phyloP scores from a whole-genome alignment of 2,113 vertebrate genomes.

The Vicugna pacos region DNA sequence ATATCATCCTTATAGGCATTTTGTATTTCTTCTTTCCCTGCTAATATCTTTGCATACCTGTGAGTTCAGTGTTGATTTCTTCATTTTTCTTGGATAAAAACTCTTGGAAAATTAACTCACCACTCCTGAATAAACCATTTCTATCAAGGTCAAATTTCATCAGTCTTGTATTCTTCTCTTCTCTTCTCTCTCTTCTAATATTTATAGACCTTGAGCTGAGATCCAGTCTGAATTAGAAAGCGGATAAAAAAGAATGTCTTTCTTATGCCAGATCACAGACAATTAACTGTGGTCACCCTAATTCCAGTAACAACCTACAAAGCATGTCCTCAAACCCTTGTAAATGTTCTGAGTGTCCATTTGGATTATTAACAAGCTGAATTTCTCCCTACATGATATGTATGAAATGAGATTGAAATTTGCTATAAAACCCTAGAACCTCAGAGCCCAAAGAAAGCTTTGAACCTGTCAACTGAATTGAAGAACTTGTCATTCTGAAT shows the following conservation, averaged over 20 bases:
- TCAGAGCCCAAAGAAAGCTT: neutral
- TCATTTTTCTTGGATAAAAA: slow-evolving; percentile 38
- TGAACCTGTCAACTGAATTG: neutral
- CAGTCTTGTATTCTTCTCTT: slow-evolving; percentile 14
- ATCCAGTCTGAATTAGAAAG: slow-evolving; percentile 56
- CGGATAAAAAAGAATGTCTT: neutral
- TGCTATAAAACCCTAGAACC: slow-evolving; percentile 3
- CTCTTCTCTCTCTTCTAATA: neutral
- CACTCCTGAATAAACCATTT: slow-evolving; percentile 42
- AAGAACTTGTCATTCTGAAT: neutral
- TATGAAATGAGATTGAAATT: neutral
- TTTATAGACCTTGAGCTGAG: slow-evolving; percentile 16
- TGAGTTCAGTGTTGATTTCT: slow-evolving; percentile 5
- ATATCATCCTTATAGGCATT: neutral
- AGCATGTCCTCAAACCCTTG: neutral
- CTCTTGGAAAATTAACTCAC: slow-evolving; percentile 22
- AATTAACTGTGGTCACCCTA: slow-evolving; percentile 21
- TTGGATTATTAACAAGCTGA: neutral
- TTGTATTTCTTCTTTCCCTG: slow-evolving; percentile 8
- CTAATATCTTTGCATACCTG: neutral
- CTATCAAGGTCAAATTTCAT: slow-evolving; percentile 41
- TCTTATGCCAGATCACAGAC: slow-evolving; percentile 4
- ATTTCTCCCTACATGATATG: neutral
- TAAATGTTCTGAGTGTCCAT: slow-evolving; percentile 3
- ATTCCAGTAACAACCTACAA: neutral